phyloP scores from a whole-genome alignment of 1,140 invertebrate species.

The Frieseomelitta varia region DNA sequence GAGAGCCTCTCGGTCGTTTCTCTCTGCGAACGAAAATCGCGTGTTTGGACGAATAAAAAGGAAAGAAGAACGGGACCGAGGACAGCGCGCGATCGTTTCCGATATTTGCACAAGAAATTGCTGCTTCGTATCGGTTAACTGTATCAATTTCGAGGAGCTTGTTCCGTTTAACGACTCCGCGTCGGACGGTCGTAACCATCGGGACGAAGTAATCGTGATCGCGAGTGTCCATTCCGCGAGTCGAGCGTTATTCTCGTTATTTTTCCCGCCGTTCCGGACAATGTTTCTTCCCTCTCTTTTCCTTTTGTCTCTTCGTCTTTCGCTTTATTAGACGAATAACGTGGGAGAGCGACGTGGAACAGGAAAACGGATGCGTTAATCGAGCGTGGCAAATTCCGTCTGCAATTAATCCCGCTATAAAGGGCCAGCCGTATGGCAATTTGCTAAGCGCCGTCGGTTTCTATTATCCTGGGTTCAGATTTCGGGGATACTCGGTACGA shows the following conservation, averaged over 20 bases:
- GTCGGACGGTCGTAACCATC: neutral
- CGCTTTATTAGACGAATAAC: too few species aligned
- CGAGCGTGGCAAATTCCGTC: conserved; percentile 11
- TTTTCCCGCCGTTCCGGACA: too few species aligned
- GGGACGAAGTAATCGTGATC: conserved; percentile 1
- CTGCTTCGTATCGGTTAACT: conserved; percentile 24
- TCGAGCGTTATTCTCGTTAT: too few species aligned
- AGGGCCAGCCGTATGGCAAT: conserved; percentile 46
- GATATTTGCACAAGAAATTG: conserved; percentile 37
- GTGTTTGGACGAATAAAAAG: neutral
- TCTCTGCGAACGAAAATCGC: neutral
- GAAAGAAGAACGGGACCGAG: neutral
- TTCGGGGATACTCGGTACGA: conserved; percentile 62
- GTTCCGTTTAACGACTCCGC: conserved; percentile 14
- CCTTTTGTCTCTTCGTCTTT: too few species aligned
- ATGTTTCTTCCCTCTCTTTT: neutral
- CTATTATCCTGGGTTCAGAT: conserved; percentile 63
- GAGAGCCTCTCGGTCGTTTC: neutral
- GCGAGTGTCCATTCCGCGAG: neutral
- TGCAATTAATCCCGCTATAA: conserved; percentile 44
- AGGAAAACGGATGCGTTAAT: conserved; percentile 30
- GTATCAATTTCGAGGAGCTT: conserved; percentile 11
- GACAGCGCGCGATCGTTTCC: neutral
- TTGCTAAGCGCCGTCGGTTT: conserved; percentile 52
- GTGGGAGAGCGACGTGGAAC: neutral